Percentiles rank a stretch among this genome's conserved stretches.
These are phyloP conservation scores for Cheiracanthium punctorium DNA, from an alignment of 2,888 invertebrate genomes.

Conservation along the genomic window DNA sequence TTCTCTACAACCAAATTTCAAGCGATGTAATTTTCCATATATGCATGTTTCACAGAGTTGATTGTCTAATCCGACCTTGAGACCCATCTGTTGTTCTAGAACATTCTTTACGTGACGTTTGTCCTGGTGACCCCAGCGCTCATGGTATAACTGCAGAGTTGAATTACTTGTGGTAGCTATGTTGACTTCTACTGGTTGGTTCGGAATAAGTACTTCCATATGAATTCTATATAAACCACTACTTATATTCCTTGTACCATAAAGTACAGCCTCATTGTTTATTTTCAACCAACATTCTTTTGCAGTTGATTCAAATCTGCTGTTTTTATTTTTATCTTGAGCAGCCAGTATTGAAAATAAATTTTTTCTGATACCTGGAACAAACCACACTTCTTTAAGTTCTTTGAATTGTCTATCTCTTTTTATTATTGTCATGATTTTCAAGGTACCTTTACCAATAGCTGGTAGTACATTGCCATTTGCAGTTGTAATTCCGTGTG, in stretches of 20 bases:
- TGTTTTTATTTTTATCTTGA: conserved; percentile 34
- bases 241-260: conserved; percentile 17
- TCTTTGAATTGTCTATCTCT: conserved; percentile 10
- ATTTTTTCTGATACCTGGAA: conserved; percentile 34
- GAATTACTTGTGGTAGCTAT: neutral
- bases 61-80: neutral
- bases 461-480: too few relatives aligned
- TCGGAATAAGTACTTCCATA: conserved; percentile 20
- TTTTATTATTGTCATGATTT: conserved; percentile 16
- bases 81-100: neutral
- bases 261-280: neutral
- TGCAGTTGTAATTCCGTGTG: too few relatives aligned
- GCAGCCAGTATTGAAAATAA: conserved; percentile 27
- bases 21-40: neutral
- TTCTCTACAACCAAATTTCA: neutral
- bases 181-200: conserved; percentile 1
- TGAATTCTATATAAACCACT: conserved; percentile 11
- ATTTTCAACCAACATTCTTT: conserved; percentile 29
- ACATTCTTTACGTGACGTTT: conserved; percentile 22
- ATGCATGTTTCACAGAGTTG: neutral
- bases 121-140: conserved; percentile 20
- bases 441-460: conserved; percentile 26
- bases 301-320: conserved; percentile 31
- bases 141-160: conserved; percentile 6
- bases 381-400: conserved; percentile 45